Evolutionary conservation across 2,113 vertebrate species (phyloP), one percentile per base, ranked within the genome.

Genomic region (Butorides virescens): DNA sequence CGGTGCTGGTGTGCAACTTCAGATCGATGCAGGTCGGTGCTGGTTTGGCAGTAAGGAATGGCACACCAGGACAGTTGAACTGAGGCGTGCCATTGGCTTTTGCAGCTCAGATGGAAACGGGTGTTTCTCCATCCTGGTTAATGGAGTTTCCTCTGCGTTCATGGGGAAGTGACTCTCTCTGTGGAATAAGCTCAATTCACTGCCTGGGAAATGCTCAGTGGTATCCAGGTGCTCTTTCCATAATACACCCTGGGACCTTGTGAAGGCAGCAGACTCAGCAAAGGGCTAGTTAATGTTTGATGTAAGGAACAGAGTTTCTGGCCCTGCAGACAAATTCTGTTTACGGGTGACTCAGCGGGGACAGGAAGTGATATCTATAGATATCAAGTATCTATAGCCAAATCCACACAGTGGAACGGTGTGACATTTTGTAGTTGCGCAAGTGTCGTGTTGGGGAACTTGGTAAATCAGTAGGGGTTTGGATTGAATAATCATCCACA

Each of bases 371-470:
- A 9, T 74, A 74, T 50, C 65, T 77, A 2, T 21, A 50, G 42
- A 21, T 82, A 84, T 39, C 37, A 15, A 30, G 8, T 52, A 29
- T 21, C 66, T 86, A 22, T 52, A 68, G 49, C 27, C 36, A 86
- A 94, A 80, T 39, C 39, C 36, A 70, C 30, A 34, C 63, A 62
- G 29, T 72, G 42, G 32, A 82, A 52, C 2, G 2, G 27, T 46
- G 23, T 66, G 47, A 79, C 67, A 76, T 82, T 88, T 46, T 0
- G 0, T 68, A 44, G 70, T 68, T 0, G 0, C 3, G 1, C 27
- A 62, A 79, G 20, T 27, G 55, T 42, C 46, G 23, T 70, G 6
- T 61, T 80, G 34, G 83, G 42, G 56, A 73, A 56, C 34, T 59
- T 75, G 30, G 42, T n/a, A 86, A 17, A 11, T 87, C 75, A 19